Conservation (phyloP, 2,113 vertebrate genomes). For the Cavia porcellus region DNA sequence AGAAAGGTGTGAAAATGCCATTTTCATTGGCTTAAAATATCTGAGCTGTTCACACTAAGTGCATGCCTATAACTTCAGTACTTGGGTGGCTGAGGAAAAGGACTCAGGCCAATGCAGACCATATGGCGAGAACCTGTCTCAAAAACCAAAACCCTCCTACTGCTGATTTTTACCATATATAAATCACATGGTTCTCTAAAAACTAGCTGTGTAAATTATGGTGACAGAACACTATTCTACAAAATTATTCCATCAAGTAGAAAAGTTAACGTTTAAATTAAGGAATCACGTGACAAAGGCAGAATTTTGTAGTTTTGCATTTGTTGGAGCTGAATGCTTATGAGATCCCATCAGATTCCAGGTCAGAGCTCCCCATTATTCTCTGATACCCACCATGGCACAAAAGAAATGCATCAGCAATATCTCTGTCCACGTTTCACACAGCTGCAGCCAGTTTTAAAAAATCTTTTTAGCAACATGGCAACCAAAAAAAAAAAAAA, state of each 20-base stretch:
- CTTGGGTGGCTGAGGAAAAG: neutral
- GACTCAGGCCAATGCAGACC: neutral
- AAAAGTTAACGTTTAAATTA: constrained; percentile 44
- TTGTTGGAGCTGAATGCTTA: neutral
- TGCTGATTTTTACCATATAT: constrained; percentile 19
- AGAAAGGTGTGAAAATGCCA: constrained; percentile 37
- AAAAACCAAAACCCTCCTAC: neutral
- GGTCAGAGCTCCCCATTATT: constrained; percentile 45
- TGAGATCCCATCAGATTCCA: neutral
- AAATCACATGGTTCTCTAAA: constrained; percentile 45
- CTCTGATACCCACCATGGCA: neutral
- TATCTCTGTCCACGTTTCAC: neutral
- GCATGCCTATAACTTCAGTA: neutral
- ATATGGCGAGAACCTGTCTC: neutral
- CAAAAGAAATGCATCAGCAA: constrained; percentile 28
- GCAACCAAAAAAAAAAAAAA: neutral
- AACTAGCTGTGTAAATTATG: constrained; percentile 8
- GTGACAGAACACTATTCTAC: neutral
- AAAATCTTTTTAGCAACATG: neutral
- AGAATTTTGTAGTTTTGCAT: neutral
- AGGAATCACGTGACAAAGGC: constrained; percentile 4
- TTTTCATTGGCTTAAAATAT: neutral
- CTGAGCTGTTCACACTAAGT: neutral
- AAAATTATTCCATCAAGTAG: constrained; percentile 5
- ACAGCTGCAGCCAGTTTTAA: constrained; percentile 1